Evolutionary conservation across 2,797 vertebrate species (phyloP), one percentile per base, ranked within the genome.

Genomic region (Spondyliosoma cantharus): DNA sequence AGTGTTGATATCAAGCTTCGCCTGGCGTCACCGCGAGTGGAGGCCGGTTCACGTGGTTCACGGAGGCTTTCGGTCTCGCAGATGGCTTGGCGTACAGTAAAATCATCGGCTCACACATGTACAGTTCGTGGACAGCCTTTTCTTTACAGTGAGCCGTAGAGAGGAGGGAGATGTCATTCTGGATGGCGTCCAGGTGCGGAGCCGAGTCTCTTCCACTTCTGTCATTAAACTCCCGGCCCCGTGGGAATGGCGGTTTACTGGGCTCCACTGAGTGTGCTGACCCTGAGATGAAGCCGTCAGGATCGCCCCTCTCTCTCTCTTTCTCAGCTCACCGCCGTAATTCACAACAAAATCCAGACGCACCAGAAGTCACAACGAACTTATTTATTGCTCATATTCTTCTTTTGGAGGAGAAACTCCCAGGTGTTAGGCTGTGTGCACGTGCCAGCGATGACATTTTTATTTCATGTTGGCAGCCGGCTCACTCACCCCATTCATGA

Each of bases 141-240:
- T 67, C 37, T 89, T 85, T 89, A 65, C 74, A 69, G 60, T 56
- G 59, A 13, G 48, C 42, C 2, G 0, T 76, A 85, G 79, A 72
- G 53, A 27, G 15, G 74, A 66, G 52, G 52, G 57, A 27, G 76
- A 42, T 29, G 78, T 83, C 69, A 24, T 62, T 53, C 64, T 90
- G 80, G 90, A 90, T 76, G 64, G 29, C 24, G 71, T 87, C 90
- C 89, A 90, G 86, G 86, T 86, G 81, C 49, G 61, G 64, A 70
- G 74, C 60, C 61, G 16, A 37, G 65, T 57, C 54, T 57, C 69
- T 89, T 84, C 84, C 83, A 42, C 58, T 54, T 61, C 77, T 75
- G 73, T 71, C 83, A 63, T 91, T 83, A 90, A 88, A 87, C 54
- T 11, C 9, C 16, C 0, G 3, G 60, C 66, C 52, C 46, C 50